Evolutionary conservation across 35 echinoderm and acorn worm species (phyloP).

Genomic region (Strongylocentrotus purpuratus): DNA sequence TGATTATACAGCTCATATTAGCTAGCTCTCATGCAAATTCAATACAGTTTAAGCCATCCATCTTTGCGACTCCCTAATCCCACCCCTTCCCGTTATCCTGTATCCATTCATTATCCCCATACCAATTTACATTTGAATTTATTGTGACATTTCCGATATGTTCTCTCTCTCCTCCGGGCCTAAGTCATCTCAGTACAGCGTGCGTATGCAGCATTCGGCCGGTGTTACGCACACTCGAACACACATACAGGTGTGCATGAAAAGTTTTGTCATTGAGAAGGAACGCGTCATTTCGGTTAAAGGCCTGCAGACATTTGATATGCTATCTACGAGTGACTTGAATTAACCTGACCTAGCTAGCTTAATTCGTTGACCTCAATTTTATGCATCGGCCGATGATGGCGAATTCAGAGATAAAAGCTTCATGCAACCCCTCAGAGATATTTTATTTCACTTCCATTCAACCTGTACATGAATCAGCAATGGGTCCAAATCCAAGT

Average conservation of each 20-base stretch:
- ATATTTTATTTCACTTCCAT: neutral
- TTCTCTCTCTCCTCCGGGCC: neutral
- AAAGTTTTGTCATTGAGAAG: neutral
- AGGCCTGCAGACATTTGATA: neutral
- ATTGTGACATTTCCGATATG: neutral
- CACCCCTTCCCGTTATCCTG: neutral
- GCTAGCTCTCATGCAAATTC: neutral
- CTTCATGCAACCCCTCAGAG: neutral
- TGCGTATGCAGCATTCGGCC: neutral
- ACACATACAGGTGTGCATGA: neutral
- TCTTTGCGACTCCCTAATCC: neutral
- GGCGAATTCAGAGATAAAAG: neutral
- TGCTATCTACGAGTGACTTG: neutral
- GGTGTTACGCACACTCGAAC: neutral
- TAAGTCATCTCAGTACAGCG: no score
- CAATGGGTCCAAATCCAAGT: neutral
- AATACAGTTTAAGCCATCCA: neutral
- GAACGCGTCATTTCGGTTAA: neutral
- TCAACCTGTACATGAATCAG: neutral
- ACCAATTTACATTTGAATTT: neutral
- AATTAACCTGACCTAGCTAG: neutral
- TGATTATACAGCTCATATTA: neutral
- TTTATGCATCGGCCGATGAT: neutral
- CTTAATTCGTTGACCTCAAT: constrained; percentile 2
- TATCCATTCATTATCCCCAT: neutral